A percentile compares a stretch with the other conserved stretches of the same genome.
phyloP scores from a whole-genome alignment of 1,140 invertebrate genomes.

The Dendrolimus punctatus region DNA sequence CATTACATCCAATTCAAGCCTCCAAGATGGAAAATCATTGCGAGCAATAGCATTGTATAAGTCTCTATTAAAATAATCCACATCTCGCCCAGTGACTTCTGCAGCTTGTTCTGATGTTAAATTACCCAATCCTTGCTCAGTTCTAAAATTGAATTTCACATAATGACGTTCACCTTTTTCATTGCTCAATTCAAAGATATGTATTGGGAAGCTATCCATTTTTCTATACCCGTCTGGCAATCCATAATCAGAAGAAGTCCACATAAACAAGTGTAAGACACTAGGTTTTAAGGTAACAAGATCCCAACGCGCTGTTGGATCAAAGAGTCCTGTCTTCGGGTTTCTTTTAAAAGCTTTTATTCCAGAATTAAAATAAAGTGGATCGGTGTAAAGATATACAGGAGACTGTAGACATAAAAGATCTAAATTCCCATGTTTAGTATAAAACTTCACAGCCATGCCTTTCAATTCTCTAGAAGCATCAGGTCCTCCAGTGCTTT shows the following conservation, averaged over 20 bases:
- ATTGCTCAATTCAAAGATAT: slow-evolving; percentile 82
- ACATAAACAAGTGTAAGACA: slow-evolving; percentile 83
- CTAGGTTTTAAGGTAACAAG: slow-evolving; percentile 87
- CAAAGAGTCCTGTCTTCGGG: slow-evolving; percentile 78
- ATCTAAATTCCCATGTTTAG: slow-evolving; percentile 83
- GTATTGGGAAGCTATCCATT: slow-evolving; percentile 77
- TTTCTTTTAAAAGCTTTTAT: slow-evolving; percentile 78
- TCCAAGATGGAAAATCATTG: slow-evolving; percentile 80
- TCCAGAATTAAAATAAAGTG: slow-evolving; percentile 74
- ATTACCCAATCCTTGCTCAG: slow-evolving; percentile 80
- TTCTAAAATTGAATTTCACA: slow-evolving; percentile 83
- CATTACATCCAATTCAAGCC: slow-evolving; percentile 74
- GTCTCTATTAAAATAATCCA: slow-evolving; percentile 36
- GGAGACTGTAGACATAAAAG: slow-evolving; percentile 80
- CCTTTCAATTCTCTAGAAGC: slow-evolving; percentile 79
- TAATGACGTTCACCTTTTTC: slow-evolving; percentile 71
- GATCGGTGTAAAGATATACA: slow-evolving; percentile 80
- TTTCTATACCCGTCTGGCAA: slow-evolving; percentile 88
- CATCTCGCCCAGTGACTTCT: slow-evolving; percentile 24
- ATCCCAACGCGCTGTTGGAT: slow-evolving; percentile 90
- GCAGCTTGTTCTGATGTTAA: slow-evolving; percentile 50
- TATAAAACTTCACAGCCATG: slow-evolving; percentile 82
- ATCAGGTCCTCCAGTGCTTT: slow-evolving; percentile 86
- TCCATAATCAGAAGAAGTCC: slow-evolving; percentile 89
- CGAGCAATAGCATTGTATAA: slow-evolving; percentile 40